phyloP scores from a whole-genome alignment of 2,113 vertebrate species.

The Myrmecophaga tridactyla region DNA sequence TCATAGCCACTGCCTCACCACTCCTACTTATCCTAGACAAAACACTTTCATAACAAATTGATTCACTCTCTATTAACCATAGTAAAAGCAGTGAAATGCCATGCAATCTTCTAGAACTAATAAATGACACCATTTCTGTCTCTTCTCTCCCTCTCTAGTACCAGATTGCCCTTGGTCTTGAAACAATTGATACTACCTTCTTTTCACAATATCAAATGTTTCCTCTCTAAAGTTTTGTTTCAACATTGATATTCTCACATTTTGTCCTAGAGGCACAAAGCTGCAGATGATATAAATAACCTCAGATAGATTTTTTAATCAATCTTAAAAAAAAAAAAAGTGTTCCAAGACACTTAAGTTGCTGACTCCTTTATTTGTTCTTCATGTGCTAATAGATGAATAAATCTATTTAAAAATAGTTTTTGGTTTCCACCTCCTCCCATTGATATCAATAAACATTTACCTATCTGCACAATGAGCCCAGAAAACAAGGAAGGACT shows the following conservation, averaged over 20 bases:
- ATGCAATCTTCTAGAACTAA: slow-evolving; percentile 56
- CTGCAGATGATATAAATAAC: slow-evolving; percentile 44
- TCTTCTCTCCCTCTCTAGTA: neutral
- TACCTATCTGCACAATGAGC: neutral
- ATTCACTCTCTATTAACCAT: slow-evolving; percentile 63
- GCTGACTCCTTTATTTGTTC: slow-evolving; percentile 44
- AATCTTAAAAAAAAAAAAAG: slow-evolving; percentile 59
- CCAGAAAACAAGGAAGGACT: neutral
- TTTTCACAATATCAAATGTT: slow-evolving; percentile 30
- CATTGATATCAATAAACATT: neutral
- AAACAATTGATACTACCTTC: slow-evolving; percentile 37
- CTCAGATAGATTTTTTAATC: slow-evolving; percentile 64
- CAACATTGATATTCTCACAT: slow-evolving; percentile 50
- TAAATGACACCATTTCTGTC: slow-evolving; percentile 58
- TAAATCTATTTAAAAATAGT: slow-evolving; percentile 53
- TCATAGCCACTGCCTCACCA: neutral
- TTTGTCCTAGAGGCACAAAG: slow-evolving; percentile 47
- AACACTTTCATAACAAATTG: slow-evolving; percentile 53
- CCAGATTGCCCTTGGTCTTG: slow-evolving; percentile 43
- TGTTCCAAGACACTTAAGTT: slow-evolving; percentile 40
- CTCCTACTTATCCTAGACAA: neutral
- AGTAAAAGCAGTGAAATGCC: slow-evolving; percentile 50
- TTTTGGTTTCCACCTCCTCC: neutral
- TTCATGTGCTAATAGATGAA: slow-evolving; percentile 43
- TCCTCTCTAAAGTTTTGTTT: slow-evolving; percentile 44